Base-by-base conservation (phyloP, 2,888 invertebrate genomes). In the Nymphalis urticae region DNA sequence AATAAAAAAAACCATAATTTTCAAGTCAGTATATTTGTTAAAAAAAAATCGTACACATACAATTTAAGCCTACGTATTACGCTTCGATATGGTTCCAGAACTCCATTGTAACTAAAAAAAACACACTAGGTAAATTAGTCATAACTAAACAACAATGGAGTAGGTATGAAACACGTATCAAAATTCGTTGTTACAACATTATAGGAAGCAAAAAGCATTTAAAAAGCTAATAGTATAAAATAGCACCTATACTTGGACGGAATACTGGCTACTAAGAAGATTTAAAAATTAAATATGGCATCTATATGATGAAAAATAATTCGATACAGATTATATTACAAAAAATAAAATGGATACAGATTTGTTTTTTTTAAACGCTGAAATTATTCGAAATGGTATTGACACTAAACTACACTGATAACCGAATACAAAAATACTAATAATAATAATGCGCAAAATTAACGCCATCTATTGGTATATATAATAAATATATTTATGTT, bases 21-120 rank as follows among this genome's bases (percentile, higher is more conserved):
- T 81, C 80, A 77, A 85, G 88, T 91, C 88, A 91, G 90, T 92
- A 89, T 92, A 92, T 87, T 92, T 90, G 88, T 91, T 91, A 88
- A 85, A 85, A 87, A 87, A 32, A 32, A 32, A 76, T 86, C 85
- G 84, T 89, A 89, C 86, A 90, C 80, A 83, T 82, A 77, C 76
- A 80, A 74, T 72, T 65, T 51, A 51, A 72, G 61, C 58, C 71
- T 62, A 51, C 48, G 64, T 62, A 64, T 64, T 51, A 67, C 68
- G 61, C 66, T 62, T 79, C 82, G 92, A 87, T 91, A 88, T 84
- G 80, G 92, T 92, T 92, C 92, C 92, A 92, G 92, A 92, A 90
- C 90, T 87, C 90, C 92, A 92, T 92, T 91, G 89, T 78, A 82
- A 83, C 83, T 77, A 82, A 82, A 79, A 79, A 77, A 81, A 81